phyloP scores from a whole-genome alignment of 2,113 vertebrate genomes.

The Neotoma lepida region DNA sequence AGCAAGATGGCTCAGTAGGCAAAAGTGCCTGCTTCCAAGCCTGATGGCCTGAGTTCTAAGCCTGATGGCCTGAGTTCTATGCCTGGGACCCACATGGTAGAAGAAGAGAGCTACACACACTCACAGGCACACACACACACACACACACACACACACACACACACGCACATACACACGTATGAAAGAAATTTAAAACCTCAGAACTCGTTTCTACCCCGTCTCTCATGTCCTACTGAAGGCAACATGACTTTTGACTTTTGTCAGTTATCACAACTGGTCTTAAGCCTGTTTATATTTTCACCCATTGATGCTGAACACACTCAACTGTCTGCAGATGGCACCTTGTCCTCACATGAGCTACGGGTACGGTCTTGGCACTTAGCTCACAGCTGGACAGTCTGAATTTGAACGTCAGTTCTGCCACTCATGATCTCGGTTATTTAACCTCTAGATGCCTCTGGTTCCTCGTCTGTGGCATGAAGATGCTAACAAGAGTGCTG shows the following conservation, averaged over 20 bases:
- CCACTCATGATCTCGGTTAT: background rate
- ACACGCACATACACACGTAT: background rate
- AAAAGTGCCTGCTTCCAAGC: background rate
- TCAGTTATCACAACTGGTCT: background rate
- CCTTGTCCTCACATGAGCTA: background rate
- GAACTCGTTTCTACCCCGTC: background rate
- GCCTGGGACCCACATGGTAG: background rate
- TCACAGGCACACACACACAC: background rate
- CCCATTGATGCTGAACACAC: background rate
- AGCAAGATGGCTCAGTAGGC: background rate
- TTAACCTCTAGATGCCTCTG: background rate
- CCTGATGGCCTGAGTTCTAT: background rate
- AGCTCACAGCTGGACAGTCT: background rate
- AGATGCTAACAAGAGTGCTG: background rate
- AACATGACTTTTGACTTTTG: background rate
- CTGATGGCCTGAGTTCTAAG: background rate
- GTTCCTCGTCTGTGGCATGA: background rate
- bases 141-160: background rate
- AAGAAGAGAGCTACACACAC: background rate
- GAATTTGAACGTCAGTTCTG: background rate
- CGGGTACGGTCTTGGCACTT: accelerated
- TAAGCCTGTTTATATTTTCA: background rate
- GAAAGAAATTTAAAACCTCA: background rate
- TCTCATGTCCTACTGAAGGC: background rate
- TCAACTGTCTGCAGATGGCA: background rate